Evolutionary conservation across 2,797 vertebrate species (phyloP).

Genomic region (Argentina silus): DNA sequence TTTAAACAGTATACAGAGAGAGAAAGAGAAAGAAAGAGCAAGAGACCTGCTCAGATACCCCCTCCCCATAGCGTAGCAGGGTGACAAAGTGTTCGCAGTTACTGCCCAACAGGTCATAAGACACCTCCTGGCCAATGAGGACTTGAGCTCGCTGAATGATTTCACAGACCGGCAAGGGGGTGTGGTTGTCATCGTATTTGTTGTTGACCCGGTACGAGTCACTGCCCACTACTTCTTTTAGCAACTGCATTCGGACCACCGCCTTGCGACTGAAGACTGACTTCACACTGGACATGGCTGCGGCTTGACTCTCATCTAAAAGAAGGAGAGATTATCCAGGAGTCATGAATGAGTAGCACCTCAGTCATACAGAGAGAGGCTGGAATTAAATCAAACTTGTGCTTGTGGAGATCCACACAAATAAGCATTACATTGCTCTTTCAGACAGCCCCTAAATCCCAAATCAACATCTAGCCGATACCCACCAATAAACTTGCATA

Average conservation of each 20-base stretch:
- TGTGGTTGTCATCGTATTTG: conserved; percentile 85
- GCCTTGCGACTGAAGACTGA: conserved; percentile 90
- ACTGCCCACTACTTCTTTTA: conserved; percentile 88
- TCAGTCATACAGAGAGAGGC: neutral
- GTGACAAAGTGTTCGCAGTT: conserved; percentile 98
- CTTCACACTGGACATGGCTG: conserved; percentile 82
- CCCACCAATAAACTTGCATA: too few relatives aligned
- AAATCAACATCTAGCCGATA: too few relatives aligned
- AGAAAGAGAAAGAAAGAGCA: conserved; percentile 1
- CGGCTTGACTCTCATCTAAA: conserved; percentile 80
- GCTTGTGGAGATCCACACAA: neutral
- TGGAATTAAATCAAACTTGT: neutral
- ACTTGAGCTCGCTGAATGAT: conserved; percentile 84
- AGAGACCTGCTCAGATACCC: conserved; percentile 87
- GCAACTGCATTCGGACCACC: conserved; percentile 89
- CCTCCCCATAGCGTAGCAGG: conserved; percentile 88
- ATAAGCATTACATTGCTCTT: too few relatives aligned
- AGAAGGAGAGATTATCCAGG: neutral
- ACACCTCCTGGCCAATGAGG: conserved; percentile 85
- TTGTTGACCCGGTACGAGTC: conserved; percentile 89
- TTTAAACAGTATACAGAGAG: neutral
- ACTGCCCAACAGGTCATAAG: conserved; percentile 86
- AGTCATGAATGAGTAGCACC: neutral
- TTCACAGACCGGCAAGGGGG: conserved; percentile 81
- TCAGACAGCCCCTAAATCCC: too few relatives aligned